Evolutionary conservation across 1,140 invertebrate genomes (phyloP), one percentile per base, ranked within the genome.

Genomic region (Acromyrmex heyeri): DNA sequence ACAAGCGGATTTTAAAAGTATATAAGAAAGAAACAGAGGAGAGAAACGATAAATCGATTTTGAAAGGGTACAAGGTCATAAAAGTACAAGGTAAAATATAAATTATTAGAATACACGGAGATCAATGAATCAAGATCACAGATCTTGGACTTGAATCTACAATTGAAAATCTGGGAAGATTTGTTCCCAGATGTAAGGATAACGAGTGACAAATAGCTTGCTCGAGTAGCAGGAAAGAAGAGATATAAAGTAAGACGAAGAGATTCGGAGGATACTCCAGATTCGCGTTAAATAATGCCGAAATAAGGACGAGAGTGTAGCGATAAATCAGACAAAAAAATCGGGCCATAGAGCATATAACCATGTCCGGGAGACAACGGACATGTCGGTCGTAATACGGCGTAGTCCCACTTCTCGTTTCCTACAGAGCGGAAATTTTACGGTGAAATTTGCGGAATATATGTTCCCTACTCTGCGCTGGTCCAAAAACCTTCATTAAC

Each of bases 271-370:
- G 12, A 57, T 4, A 50, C 14, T 50, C 38, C 38, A 57, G 27
- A 16, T 34, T 0, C 69, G 53, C 76, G 85, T 85, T 90, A 91
- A 91, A 91, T 90, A 91, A 91, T 62, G 88, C 78, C 55, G 87
- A 91, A 91, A 76, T 77, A 91, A 88, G 87, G 75, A 61, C 24
- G 57, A 76, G 75, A 86, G 73, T 44, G 72, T 81, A 62, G 8
- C 87, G 73, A 87, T 91, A 91, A 91, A 91, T 90, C 89, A 87
- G 59, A 21, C 16, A 67, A 67, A 76, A 27, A 88, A 61, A 4
- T 88, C 61, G 21, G 50, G n/a, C 44, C 73, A 18, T 18, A 34
- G 67, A 70, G 73, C 82, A 70, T 76, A 70, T 86, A 59, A 65
- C 72, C 24, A 1, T 24, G 24, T 24, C 24, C 24, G 24, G 77